Evolutionary conservation across 2,113 vertebrate genomes (phyloP), one percentile per base, ranked within the genome.

Genomic region (Propithecus coquereli): DNA sequence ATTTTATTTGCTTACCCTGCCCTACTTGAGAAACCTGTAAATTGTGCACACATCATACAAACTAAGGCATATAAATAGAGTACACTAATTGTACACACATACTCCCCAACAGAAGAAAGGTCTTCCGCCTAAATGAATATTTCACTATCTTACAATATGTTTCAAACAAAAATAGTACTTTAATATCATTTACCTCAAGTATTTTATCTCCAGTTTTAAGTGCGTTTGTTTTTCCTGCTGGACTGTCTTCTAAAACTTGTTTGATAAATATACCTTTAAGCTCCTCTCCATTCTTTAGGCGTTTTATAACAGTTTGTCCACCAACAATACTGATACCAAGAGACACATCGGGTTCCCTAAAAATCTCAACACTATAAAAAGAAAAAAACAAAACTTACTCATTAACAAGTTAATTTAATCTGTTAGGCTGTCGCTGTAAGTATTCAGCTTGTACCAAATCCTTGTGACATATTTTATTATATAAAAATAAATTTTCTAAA

Each of bases 311-410:
- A 0, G 99, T 99, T 16, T 98, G 99, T 16, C 99, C 99, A 34
- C 99, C 99, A n/a, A 99, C 99, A 82, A 99, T 99, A 96, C 99
- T 99, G 98, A 99, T 99, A 66, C 99, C 99, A 97, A 99, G 98
- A 85, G 99, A 99, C 96, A 99, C 98, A 0, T 98, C 95, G 13
- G 99, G 98, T 76, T 99, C 99, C 92, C 99, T 98, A 96, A 99
- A 99, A 97, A 99, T 99, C 98, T 99, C 99, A 98, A 99, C 99
- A 47, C 99, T 99, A 96, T 10, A 92, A 93, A 98, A 97, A 43
- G 77, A 71, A 79, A 47, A 50, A 70, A 77, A 43, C 7, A 88
- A 45, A 90, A 65, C 70, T 40, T 32, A 59, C 43, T 85, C 8
- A 47, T 17, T 14, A 94, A 71, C 17, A 86, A 84, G 52, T 82